A percentile compares a stretch with the other conserved stretches of the same genome.
These are phyloP conservation scores for Tortrix viridana DNA, from an alignment of 2,888 invertebrate genomes.

Conservation along the genomic window DNA sequence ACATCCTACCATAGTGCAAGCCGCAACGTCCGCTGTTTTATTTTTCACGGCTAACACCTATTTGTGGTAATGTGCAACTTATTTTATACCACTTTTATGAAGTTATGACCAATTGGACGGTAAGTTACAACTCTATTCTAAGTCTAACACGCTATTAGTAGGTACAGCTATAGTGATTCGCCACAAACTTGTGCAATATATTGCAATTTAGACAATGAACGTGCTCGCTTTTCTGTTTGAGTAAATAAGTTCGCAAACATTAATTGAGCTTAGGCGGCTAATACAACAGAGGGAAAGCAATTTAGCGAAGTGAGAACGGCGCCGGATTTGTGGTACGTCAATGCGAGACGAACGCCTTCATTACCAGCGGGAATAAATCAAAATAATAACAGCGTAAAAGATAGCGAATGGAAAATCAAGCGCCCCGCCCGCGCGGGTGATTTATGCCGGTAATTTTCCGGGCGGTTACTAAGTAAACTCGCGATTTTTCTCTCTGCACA, in stretches of 20 bases:
- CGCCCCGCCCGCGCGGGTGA: slow-evolving; percentile 65
- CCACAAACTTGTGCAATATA: background rate
- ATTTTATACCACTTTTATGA: slow-evolving; percentile 66
- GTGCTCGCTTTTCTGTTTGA: slow-evolving; percentile 5
- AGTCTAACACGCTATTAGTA: background rate
- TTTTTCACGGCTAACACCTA: slow-evolving; percentile 67
- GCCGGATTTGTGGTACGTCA: slow-evolving; percentile 71
- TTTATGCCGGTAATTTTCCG: slow-evolving; percentile 82
- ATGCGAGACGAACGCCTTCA: slow-evolving; percentile 79
- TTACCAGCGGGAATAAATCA: slow-evolving; percentile 80
- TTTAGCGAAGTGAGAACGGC: slow-evolving; percentile 64
- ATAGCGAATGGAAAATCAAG: slow-evolving; percentile 82
- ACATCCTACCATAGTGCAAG: slow-evolving; percentile 46
- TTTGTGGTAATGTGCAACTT: slow-evolving; percentile 68
- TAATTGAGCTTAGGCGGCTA: slow-evolving; percentile 27
- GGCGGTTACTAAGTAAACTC: slow-evolving; percentile 81
- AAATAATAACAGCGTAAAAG: slow-evolving; percentile 81
- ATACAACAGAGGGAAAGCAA: slow-evolving; percentile 47
- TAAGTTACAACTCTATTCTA: slow-evolving; percentile 14
- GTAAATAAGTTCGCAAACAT: slow-evolving; percentile 9
- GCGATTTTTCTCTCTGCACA: slow-evolving; percentile 80
- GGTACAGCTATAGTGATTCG: background rate
- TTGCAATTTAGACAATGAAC: slow-evolving; percentile 1
- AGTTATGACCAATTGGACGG: slow-evolving; percentile 28
- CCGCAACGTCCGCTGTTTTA: slow-evolving; percentile 70